phyloP scores from a whole-genome alignment of 2,113 vertebrate species.

The Gambusia affinis region DNA sequence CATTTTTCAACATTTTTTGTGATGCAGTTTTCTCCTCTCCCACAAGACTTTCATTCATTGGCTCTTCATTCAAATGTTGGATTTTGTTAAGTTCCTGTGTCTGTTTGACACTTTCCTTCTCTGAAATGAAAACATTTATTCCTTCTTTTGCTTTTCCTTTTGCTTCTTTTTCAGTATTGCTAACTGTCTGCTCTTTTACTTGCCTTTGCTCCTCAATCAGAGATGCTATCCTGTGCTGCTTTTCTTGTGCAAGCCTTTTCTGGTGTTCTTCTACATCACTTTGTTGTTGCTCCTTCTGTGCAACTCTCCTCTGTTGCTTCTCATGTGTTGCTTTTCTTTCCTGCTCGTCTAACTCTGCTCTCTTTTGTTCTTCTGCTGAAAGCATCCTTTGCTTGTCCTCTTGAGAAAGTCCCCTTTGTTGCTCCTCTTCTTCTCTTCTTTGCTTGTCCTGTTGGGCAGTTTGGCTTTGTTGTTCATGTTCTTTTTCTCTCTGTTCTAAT shows the following conservation, averaged over 20 bases:
- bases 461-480: not conserved
- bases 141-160: conserved; percentile 21
- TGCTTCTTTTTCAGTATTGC: conserved; percentile 18
- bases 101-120: not conserved
- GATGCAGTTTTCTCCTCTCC: conserved; percentile 1
- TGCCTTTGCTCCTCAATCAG: conserved; percentile 33
- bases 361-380: conserved; percentile 1
- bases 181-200: conserved; percentile 25
- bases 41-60: not conserved
- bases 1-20: conserved; percentile 6
- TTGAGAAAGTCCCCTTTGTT: not conserved
- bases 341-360: conserved; percentile 1
- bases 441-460: not conserved
- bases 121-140: conserved; percentile 5
- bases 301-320: not conserved
- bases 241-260: conserved; percentile 11
- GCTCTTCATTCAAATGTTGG: conserved; percentile 9
- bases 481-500: not conserved
- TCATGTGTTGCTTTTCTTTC: not conserved
- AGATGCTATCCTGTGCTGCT: conserved; percentile 4
- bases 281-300: not conserved
- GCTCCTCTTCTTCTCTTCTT: not conserved
- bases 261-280: not conserved
- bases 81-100: conserved; percentile 11
- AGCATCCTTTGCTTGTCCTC: not conserved